phyloP scores from a whole-genome alignment of 1,140 invertebrate species.

The Pristionchus pacificus region DNA sequence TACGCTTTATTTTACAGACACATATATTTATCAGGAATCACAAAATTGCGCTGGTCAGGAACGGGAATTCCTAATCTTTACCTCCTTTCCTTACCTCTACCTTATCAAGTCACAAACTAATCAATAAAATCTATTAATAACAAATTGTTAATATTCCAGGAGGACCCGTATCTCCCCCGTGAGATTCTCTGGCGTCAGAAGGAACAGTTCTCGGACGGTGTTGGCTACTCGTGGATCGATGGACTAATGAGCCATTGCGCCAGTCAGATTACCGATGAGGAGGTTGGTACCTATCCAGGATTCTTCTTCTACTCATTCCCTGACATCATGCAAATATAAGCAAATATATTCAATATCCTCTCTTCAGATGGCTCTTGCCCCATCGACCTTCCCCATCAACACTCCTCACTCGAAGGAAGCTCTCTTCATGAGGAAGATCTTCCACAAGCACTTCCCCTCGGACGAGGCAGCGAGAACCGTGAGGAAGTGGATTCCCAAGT shows the following conservation, averaged over 20 bases:
- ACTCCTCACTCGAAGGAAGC: conserved; percentile 55
- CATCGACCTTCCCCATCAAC: conserved; percentile 46
- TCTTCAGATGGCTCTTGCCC: conserved; percentile 40
- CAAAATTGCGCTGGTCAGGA: not conserved
- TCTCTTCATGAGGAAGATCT: conserved; percentile 48
- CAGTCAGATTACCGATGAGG: conserved; percentile 46
- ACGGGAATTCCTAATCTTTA: not conserved
- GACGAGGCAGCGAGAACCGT: conserved; percentile 50
- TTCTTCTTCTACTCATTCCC: conserved; percentile 10
- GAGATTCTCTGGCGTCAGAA: conserved; percentile 53
- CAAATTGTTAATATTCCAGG: too few species aligned
- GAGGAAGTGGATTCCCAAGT: conserved; percentile 54
- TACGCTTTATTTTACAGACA: not conserved
- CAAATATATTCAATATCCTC: conserved; percentile 1
- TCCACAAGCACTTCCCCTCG: conserved; percentile 51
- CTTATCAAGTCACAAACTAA: too few species aligned
- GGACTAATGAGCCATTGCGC: conserved; percentile 43
- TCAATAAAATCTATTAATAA: too few species aligned
- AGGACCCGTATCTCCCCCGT: conserved; percentile 50
- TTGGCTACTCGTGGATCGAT: conserved; percentile 57
- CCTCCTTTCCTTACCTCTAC: too few species aligned
- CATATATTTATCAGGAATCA: conserved; percentile 6
- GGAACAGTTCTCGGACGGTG: conserved; percentile 57
- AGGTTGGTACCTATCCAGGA: conserved; percentile 31
- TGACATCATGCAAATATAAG: not conserved